Base-by-base conservation (phyloP, 1,140 invertebrate species). In the Caerostris darwini region DNA sequence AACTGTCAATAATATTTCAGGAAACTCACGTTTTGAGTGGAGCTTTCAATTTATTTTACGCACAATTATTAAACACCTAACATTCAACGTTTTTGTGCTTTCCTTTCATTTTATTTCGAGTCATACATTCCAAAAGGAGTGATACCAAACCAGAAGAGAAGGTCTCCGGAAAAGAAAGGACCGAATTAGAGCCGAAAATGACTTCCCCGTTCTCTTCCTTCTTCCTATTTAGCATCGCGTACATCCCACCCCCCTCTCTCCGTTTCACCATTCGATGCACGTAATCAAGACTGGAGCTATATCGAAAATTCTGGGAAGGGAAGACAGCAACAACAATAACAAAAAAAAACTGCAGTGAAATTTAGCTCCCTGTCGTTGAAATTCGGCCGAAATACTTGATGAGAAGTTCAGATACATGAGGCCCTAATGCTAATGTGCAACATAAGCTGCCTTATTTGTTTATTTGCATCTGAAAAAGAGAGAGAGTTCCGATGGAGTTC, bases 391-490 rank as follows among this genome's bases (percentile, higher is more conserved):
- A 14, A 89, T 89, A 69, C 61, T 56, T 7, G 90, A 82, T 92
- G 90, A 92, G 81, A 83, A 14, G 88, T 50, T 54, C 50, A 58
- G 69, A 90, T 81, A 81, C 88, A 77, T 71, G 14, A 14, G 34
- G 7, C 50, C 19, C 58, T 83, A 12, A 92, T 61, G 81, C 77
- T 83, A 92, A 92, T 92, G 77, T 56, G 77, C 71, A 83, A 67
- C 81, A 83, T 85, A 85, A 77, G 77, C 90, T 67, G 0, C 8
- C 61, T 7, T 71, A 77, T 92, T 90, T 92, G 90, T 92, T 92
- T 92, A 83, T 92, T 92, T 92, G 90, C 57, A 92, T 10, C 90
- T 67, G n/a, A 17, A 77, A 90, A 19, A 34, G 85, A 58, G n/a
- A 81, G 50, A 50, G 77, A 69, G 87, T 34, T 7, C 5, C 69